Percentiles rank a stretch among this genome's conserved stretches.
phyloP scores from a whole-genome alignment of 2,113 vertebrate species.

The Mixornis gularis region DNA sequence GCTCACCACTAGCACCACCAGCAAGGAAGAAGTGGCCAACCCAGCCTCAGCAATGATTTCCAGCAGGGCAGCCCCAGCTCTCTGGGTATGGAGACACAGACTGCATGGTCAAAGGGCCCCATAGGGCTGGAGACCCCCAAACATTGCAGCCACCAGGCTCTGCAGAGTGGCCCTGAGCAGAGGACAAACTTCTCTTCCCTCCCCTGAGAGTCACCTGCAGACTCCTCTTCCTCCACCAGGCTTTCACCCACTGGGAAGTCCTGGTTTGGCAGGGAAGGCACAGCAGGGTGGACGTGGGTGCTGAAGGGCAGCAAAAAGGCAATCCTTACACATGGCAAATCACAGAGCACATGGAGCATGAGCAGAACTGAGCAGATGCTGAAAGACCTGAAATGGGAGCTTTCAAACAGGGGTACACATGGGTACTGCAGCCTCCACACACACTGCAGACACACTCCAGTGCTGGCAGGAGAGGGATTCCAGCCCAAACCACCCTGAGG shows the following conservation, averaged over 20 bases:
- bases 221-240: too few species aligned
- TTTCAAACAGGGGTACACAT: rapidly evolving
- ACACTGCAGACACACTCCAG: background rate
- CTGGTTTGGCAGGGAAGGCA: background rate
- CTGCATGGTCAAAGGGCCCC: background rate
- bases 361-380: background rate
- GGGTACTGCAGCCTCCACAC: too few species aligned
- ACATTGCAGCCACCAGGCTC: background rate
- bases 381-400: background rate
- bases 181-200: background rate
- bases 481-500: background rate
- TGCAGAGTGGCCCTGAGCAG: background rate
- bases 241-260: background rate
- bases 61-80: background rate
- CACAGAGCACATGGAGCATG: rapidly evolving
- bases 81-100: rapidly evolving
- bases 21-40: background rate
- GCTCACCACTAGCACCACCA: background rate
- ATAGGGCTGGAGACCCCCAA: background rate
- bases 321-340: background rate
- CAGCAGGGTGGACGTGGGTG: background rate
- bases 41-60: background rate
- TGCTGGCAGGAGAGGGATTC: background rate
- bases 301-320: background rate
- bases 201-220: too few species aligned